Conservation (phyloP, 2,888 invertebrate genomes). For the Phaedon cochleariae region DNA sequence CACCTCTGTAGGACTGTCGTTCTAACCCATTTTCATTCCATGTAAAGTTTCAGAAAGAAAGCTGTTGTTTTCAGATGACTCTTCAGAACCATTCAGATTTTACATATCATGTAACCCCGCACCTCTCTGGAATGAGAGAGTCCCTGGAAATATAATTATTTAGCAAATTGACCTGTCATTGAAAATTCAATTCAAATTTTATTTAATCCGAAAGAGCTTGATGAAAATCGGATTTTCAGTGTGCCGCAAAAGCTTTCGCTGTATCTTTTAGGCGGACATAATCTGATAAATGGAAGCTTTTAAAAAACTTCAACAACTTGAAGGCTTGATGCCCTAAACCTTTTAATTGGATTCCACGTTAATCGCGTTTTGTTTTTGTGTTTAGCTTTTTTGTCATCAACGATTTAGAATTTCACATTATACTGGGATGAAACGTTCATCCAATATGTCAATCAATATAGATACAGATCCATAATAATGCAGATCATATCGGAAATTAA, state of each 20-base stretch:
- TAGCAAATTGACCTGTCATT: constrained; percentile 32
- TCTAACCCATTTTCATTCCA: too few species aligned
- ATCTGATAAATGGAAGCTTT: constrained; percentile 45
- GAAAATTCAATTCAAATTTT: constrained; percentile 30
- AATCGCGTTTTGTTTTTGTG: background rate
- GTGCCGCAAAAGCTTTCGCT: constrained; percentile 32
- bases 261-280: constrained; percentile 40
- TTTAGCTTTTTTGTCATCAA: constrained; percentile 5
- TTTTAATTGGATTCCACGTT: constrained; percentile 46
- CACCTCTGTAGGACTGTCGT: too few species aligned
- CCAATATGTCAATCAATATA: background rate
- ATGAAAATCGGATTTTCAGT: constrained; percentile 31
- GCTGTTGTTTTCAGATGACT: too few species aligned
- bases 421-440: background rate
- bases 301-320: constrained; percentile 38
- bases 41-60: too few species aligned
- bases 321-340: constrained; percentile 44
- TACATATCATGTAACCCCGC: too few species aligned
- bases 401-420: background rate
- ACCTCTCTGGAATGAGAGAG: too few species aligned
- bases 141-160: constrained; percentile 23
- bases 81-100: too few species aligned
- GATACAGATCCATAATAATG: too few species aligned
- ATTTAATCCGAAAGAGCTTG: constrained; percentile 27
- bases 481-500: too few species aligned